Conservation (phyloP, 1,140 invertebrate species). For the Ceratosolen fusciceps region DNA sequence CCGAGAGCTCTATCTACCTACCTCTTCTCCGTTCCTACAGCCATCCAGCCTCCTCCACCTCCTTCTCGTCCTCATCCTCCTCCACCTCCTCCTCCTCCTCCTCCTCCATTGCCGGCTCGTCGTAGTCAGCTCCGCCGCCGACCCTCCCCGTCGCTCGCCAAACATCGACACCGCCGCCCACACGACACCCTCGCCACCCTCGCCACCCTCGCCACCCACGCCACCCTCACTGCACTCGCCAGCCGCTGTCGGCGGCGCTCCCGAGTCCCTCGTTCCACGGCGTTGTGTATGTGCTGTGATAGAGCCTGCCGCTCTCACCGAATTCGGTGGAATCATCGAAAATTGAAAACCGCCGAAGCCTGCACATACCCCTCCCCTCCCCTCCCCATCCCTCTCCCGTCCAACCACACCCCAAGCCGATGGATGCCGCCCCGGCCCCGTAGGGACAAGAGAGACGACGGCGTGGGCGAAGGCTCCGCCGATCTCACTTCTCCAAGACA, state of each 20-base stretch:
- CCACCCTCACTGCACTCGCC: no score
- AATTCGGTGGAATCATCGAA: constrained; percentile 71
- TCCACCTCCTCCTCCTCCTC: constrained; percentile 34
- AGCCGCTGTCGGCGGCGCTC: not conserved
- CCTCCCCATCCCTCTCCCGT: no score
- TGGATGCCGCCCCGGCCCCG: constrained; percentile 11
- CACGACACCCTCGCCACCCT: not conserved
- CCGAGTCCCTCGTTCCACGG: constrained; percentile 1
- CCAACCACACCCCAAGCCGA: no score
- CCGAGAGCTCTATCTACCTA: constrained; percentile 11
- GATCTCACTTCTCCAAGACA: no score
- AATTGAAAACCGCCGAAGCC: constrained; percentile 69
- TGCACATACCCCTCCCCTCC: constrained; percentile 36
- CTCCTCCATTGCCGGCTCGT: not conserved
- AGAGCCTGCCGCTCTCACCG: constrained; percentile 49
- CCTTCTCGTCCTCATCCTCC: not conserved
- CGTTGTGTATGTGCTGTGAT: not conserved
- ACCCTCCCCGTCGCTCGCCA: no score
- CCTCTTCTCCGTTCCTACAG: constrained; percentile 22
- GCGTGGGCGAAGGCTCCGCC: no score
- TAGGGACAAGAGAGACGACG: constrained; percentile 12
- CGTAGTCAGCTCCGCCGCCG: no score
- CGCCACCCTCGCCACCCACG: not conserved
- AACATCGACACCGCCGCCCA: no score
- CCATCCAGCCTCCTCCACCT: constrained; percentile 32